Conservation (phyloP, 2,797 vertebrate species). For the Paguma larvata region DNA sequence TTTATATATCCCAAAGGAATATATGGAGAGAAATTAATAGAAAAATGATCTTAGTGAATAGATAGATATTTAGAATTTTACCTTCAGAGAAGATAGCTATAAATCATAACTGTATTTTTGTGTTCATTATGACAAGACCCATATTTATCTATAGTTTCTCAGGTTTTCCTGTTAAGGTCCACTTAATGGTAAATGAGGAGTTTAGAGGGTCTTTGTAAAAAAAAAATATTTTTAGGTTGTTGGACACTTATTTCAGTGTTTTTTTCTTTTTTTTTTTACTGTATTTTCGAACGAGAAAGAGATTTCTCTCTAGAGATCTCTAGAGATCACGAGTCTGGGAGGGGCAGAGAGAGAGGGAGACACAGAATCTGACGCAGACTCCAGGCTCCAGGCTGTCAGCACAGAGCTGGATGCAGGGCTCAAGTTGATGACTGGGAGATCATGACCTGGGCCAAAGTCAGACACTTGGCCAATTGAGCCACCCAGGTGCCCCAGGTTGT, state of each 20-base stretch:
- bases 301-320: no score
- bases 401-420: no score
- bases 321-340: no score
- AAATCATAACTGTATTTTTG: background rate
- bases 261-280: no score
- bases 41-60: background rate
- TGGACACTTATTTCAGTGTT: background rate
- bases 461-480: no score
- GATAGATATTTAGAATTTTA: background rate
- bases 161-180: background rate
- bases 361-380: no score
- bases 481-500: background rate
- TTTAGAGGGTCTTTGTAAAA: background rate
- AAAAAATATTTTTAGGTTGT: background rate
- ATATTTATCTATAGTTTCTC: background rate
- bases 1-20: background rate
- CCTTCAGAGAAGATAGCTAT: background rate
- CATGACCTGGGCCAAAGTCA: no score
- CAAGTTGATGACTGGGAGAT: no score
- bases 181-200: background rate
- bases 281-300: no score
- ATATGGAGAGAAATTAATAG: background rate
- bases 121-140: background rate
- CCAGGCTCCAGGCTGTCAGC: no score
- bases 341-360: no score